Conservation (phyloP, 2,888 invertebrate genomes). For the Philereme vetulata region DNA sequence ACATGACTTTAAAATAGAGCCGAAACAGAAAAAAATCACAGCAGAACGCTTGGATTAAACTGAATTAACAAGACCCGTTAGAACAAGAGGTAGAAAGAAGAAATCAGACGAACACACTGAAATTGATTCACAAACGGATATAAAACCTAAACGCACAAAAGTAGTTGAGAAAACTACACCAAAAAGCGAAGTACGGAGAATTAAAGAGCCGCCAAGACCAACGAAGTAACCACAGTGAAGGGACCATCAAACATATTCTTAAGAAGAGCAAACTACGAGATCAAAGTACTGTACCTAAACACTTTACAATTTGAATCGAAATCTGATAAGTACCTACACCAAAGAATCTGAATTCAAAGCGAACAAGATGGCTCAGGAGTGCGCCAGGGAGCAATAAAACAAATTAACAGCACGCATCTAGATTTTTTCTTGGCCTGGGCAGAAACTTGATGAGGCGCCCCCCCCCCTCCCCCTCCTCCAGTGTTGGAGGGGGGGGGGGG, state of each 20-base stretch:
- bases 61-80: constrained; percentile 28
- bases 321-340: constrained; percentile 54
- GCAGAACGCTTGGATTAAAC: constrained; percentile 1
- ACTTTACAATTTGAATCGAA: constrained; percentile 58
- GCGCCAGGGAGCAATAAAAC: no score
- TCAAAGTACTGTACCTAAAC: constrained; percentile 64
- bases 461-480: no score
- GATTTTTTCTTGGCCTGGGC: no score
- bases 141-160: constrained; percentile 23
- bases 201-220: constrained; percentile 49
- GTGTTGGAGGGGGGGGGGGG: no score
- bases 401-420: no score
- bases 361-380: no score
- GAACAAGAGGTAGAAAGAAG: constrained; percentile 49
- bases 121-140: constrained; percentile 17
- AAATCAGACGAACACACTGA: constrained; percentile 38
- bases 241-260: constrained; percentile 42
- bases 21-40: constrained; percentile 26
- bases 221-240: constrained; percentile 34
- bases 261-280: constrained; percentile 48
- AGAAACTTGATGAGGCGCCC: no score
- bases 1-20: constrained; percentile 13
- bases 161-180: constrained; percentile 37
- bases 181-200: constrained; percentile 56
- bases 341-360: no score